Evolutionary conservation across 2,113 vertebrate genomes (phyloP).

Genomic region (Phodopus roborovskii): DNA sequence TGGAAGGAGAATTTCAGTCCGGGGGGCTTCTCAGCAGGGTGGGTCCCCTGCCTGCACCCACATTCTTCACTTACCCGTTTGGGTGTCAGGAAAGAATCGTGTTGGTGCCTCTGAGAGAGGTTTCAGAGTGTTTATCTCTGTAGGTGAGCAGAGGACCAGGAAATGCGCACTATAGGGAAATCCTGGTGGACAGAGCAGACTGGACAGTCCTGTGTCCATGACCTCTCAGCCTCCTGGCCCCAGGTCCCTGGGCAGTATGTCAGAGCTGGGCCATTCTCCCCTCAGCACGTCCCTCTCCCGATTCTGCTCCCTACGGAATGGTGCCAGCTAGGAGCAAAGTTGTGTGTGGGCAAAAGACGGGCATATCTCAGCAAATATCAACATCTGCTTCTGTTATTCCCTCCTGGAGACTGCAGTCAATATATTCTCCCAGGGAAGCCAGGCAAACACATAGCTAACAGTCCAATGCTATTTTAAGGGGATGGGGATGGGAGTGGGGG

Average conservation of each 20-base stretch:
- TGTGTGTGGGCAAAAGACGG: not conserved
- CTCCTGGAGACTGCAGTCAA: not conserved
- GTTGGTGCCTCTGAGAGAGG: not conserved
- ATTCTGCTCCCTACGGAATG: not conserved
- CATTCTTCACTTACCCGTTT: no score
- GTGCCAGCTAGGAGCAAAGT: not conserved
- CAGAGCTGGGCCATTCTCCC: not conserved
- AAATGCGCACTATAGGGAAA: not conserved
- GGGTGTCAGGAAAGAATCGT: not conserved
- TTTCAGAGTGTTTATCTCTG: not conserved
- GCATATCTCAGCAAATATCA: not conserved
- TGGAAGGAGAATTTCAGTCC: not conserved
- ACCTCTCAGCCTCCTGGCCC: not conserved
- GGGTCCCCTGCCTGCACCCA: not conserved
- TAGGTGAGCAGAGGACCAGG: not conserved
- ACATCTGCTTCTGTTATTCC: conserved; percentile 34
- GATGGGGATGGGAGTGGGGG: not conserved
- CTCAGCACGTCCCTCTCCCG: not conserved
- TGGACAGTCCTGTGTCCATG: not conserved
- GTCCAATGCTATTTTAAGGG: not conserved
- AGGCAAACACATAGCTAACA: not conserved
- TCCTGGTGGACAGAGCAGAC: not conserved
- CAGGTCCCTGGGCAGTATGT: not conserved
- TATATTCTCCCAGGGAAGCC: not conserved
- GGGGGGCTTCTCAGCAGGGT: not conserved